Evolutionary conservation across 2,113 vertebrate species (phyloP).

Genomic region (Antigone vipio): DNA sequence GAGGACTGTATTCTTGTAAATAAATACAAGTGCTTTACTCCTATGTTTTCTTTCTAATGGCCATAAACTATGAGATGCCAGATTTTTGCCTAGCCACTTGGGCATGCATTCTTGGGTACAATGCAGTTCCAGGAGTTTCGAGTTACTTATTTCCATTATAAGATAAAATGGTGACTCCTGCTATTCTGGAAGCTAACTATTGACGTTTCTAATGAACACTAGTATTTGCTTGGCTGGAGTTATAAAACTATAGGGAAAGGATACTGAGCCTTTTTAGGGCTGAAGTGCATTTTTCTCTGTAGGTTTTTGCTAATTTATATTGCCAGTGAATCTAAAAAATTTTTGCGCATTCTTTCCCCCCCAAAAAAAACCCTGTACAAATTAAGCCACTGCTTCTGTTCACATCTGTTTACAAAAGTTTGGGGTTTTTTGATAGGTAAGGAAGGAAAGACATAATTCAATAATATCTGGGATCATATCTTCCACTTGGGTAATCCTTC

Average conservation of each 20-base stretch:
- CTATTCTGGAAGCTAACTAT: not conserved
- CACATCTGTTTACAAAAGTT: not conserved
- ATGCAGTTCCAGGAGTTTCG: not conserved
- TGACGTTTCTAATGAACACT: not conserved
- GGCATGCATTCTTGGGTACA: fast-evolving
- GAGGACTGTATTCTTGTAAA: not conserved
- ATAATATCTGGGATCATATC: not conserved
- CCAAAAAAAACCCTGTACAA: not conserved
- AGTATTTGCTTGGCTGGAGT: not conserved
- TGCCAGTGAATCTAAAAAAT: not conserved
- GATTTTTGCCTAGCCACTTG: not conserved
- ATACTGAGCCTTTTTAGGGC: not conserved
- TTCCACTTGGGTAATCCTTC: conserved; percentile 21
- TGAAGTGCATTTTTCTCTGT: not conserved
- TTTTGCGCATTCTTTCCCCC: not conserved
- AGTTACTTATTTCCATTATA: not conserved
- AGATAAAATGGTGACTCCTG: not conserved
- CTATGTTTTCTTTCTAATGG: not conserved
- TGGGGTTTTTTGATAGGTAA: not conserved
- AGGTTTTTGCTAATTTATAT: not conserved
- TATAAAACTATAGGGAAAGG: not conserved
- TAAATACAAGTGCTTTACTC: not conserved
- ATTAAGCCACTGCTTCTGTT: not conserved
- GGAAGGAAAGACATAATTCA: not conserved
- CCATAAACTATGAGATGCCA: not conserved